A percentile compares a stretch with the other conserved stretches of the same genome.
Evolutionary conservation across 2,113 vertebrate species (phyloP).

Genomic region (Aspidoscelis tigris): DNA sequence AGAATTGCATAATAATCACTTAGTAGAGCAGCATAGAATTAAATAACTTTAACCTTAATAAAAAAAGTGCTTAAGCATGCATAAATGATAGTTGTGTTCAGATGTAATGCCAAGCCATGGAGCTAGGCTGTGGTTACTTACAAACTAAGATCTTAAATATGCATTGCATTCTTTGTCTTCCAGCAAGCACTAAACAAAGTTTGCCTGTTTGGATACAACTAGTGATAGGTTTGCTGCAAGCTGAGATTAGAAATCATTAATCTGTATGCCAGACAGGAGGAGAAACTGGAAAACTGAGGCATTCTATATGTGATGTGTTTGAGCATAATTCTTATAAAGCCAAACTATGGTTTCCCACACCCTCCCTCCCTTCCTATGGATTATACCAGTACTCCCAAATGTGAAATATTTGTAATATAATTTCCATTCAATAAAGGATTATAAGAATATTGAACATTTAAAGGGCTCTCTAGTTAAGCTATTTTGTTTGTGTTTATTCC

Average conservation of each 20-base stretch:
- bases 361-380: neutral
- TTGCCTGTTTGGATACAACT: neutral
- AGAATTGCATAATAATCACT: neutral
- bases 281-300: too few relatives aligned
- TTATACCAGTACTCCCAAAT: neutral
- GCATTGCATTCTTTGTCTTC: neutral
- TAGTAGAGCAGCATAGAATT: neutral
- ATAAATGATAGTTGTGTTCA: neutral
- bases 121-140: neutral
- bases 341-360: neutral
- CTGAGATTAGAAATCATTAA: neutral
- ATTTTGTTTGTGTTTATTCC: constrained; percentile 6
- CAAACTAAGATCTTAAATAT: neutral
- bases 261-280: neutral
- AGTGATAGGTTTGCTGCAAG: neutral
- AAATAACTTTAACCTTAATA: neutral
- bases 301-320: neutral
- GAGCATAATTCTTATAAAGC: neutral
- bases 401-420: neutral
- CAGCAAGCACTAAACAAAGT: neutral
- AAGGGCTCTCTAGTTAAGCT: neutral
- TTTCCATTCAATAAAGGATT: neutral
- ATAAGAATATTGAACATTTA: neutral
- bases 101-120: neutral
- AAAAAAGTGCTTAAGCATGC: neutral